These are phyloP conservation scores for Drosophila saltans DNA, from an alignment of 1,140 invertebrate species.

Conservation along the genomic window DNA sequence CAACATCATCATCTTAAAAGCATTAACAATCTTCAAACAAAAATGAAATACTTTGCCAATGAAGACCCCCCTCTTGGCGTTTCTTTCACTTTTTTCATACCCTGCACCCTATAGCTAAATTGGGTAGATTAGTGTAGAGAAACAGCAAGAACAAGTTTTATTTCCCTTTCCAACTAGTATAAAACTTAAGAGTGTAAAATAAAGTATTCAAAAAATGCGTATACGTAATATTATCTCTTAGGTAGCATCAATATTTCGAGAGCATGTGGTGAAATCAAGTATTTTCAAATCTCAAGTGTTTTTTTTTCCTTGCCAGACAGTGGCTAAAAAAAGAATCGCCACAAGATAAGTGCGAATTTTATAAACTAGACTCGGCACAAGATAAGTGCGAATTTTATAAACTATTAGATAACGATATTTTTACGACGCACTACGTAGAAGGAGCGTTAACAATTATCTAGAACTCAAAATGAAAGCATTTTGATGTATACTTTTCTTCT, in stretches of 20 bases:
- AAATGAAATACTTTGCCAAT: slow-evolving; percentile 2
- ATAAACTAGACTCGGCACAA: background rate
- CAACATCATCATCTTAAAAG: background rate
- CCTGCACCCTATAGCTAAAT: background rate
- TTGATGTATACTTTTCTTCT: background rate
- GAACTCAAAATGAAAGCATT: background rate
- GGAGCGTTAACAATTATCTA: too few species aligned
- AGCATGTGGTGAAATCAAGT: background rate
- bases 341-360: too few species aligned
- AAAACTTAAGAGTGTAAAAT: too few species aligned
- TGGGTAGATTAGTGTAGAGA: background rate
- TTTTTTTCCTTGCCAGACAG: background rate
- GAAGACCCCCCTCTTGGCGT: background rate
- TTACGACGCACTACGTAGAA: background rate
- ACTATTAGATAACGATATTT: slow-evolving; percentile 5
- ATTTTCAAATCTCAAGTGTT: background rate
- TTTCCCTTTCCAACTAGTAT: too few species aligned
- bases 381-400: too few species aligned
- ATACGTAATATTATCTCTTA: too few species aligned
- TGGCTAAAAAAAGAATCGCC: background rate
- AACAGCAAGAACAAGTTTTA: too few species aligned
- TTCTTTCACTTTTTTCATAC: slow-evolving; percentile 13
- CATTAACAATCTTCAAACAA: slow-evolving; percentile 13
- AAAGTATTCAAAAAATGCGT: too few species aligned
- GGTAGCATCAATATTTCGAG: too few species aligned